Evolutionary conservation across 2,113 vertebrate species (phyloP), one percentile per base, ranked within the genome.

Genomic region (Pomatorhinus ruficollis): DNA sequence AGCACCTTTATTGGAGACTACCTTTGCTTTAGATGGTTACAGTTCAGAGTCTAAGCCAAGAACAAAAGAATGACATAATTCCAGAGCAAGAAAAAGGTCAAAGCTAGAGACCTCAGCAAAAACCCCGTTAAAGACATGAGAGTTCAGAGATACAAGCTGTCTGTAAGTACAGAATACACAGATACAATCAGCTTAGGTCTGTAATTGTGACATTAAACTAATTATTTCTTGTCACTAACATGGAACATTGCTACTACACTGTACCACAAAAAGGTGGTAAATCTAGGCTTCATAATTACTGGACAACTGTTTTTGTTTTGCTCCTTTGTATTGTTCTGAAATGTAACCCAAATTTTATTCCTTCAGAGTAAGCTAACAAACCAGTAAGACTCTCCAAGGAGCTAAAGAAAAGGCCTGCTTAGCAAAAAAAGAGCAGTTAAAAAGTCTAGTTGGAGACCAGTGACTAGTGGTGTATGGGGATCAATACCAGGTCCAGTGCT

Each of bases 91-190:
- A 81, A 11, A 21, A 10, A 54, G 6, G 27, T 74, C 64, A 95
- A 70, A 37, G 23, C 2, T 50, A 50, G 28, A 92, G 20, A 65
- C 4, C 11, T 39, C 23, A 87, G 40, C 1, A 42, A 70, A 74
- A 56, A 33, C 7, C 0, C 1, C 3, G 2, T 45, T 40, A 80
- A 90, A 89, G 35, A 37, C 4, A 28, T 33, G 8, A 25, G 6
- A 57, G 23, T 63, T 74, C 52, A 78, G 63, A 68, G 47, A 42
- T 1, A 0, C 8, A 59, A 30, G 25, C 10, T 83, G 22, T 31
- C 50, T 1, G 0, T 40, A 87, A 50, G 9, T 28, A 49, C 17
- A 63, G 35, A 75, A 79, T 0, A 60, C 2, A 8, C 2, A 8
- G 8, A 21, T n/a, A 65, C 31, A 69, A 6, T 45, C 14, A 77